Percentiles rank a stretch among this genome's conserved stretches.
phyloP scores from a whole-genome alignment of 2,113 vertebrate genomes.

The Prunella fulvescens region DNA sequence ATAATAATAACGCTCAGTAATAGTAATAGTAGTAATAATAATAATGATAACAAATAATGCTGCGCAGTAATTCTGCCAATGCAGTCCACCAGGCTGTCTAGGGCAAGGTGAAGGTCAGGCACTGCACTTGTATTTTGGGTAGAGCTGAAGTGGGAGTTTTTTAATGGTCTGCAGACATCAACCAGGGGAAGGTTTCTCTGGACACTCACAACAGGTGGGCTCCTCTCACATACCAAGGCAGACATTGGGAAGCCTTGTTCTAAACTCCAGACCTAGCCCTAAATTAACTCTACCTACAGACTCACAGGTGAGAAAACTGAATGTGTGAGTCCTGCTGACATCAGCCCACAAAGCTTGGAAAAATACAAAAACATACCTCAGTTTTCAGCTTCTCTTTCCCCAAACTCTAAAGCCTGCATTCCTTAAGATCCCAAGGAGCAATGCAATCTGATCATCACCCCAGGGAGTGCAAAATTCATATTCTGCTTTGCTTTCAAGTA shows the following conservation, averaged over 20 bases:
- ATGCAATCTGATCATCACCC: neutral
- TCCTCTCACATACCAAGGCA: neutral
- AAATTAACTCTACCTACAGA: neutral
- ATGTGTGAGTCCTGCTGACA: neutral
- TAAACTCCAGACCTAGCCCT: neutral
- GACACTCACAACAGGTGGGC: neutral
- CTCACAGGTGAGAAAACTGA: neutral
- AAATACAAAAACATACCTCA: neutral
- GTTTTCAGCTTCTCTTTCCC: neutral
- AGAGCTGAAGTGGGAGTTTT: neutral
- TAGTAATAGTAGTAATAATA: too few relatives aligned
- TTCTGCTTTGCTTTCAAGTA: neutral
- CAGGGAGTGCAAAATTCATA: neutral
- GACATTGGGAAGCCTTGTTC: neutral
- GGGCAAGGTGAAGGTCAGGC: neutral
- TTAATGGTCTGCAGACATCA: neutral
- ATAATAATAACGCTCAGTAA: neutral
- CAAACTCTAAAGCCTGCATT: neutral
- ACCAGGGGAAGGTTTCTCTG: neutral
- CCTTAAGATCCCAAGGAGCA: accelerated
- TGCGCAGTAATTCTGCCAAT: neutral
- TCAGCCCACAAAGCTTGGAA: neutral
- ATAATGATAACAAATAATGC: too few relatives aligned
- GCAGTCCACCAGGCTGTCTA: neutral
- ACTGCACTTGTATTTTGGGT: neutral